Percentiles rank a stretch among this genome's conserved stretches.
These are phyloP conservation scores for Laspeyria flexula DNA, from an alignment of 2,888 invertebrate species.

Conservation along the genomic window DNA sequence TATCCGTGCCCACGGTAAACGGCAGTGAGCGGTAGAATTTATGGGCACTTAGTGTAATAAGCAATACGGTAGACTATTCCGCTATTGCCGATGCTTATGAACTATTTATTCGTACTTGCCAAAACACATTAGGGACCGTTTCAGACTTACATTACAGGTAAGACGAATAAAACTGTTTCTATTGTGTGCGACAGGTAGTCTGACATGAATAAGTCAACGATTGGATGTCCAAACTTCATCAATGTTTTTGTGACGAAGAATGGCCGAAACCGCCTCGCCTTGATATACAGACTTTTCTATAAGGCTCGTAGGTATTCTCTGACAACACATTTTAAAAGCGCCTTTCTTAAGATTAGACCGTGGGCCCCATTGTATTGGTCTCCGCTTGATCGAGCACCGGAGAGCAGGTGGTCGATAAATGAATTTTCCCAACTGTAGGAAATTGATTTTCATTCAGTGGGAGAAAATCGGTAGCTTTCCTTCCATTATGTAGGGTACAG, in stretches of 20 bases:
- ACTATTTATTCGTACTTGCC: slow-evolving; percentile 21
- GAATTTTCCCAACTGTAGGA: slow-evolving; percentile 63
- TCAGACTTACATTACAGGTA: slow-evolving; percentile 5
- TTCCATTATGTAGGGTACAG: slow-evolving; percentile 47
- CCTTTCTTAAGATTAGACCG: slow-evolving; percentile 61
- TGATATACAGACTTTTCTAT: slow-evolving; percentile 44
- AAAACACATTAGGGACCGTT: slow-evolving; percentile 22
- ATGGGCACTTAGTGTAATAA: slow-evolving; percentile 51
- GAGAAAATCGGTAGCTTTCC: slow-evolving; percentile 55
- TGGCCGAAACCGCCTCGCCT: slow-evolving; percentile 19
- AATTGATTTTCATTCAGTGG: slow-evolving; percentile 69
- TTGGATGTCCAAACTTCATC: slow-evolving; percentile 42
- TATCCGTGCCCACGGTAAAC: slow-evolving; percentile 33
- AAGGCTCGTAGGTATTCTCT: slow-evolving; percentile 50
- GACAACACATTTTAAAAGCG: slow-evolving; percentile 57
- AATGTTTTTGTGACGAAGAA: slow-evolving; percentile 44
- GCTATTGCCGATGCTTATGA: slow-evolving; percentile 19
- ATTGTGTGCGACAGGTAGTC: slow-evolving; percentile 16
- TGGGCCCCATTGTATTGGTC: slow-evolving; percentile 57
- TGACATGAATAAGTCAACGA: slow-evolving; percentile 34
- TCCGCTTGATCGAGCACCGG: slow-evolving; percentile 63
- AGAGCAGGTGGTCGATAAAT: slow-evolving; percentile 70
- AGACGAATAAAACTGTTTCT: slow-evolving; percentile 34
- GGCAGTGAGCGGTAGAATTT: slow-evolving; percentile 44
- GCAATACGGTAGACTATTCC: slow-evolving; percentile 30